Evolutionary conservation across 2,113 vertebrate genomes (phyloP).

Genomic region (Callospermophilus lateralis): DNA sequence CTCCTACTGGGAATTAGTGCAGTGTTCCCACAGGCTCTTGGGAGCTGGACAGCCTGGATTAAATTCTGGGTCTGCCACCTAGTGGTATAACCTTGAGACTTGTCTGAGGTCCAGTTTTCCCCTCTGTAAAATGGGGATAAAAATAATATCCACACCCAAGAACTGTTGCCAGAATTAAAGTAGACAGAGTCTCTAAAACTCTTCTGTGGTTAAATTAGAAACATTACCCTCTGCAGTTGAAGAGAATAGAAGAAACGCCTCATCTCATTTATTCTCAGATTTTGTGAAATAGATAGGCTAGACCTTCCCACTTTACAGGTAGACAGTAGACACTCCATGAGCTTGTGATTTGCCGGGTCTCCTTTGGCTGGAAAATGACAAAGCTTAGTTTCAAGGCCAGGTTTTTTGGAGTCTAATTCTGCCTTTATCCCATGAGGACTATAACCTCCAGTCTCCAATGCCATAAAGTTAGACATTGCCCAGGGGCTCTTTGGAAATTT

Average conservation of each 20-base stretch:
- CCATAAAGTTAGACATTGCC: not conserved
- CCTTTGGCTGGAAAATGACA: not conserved
- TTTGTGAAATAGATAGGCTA: not conserved
- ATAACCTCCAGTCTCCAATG: not conserved
- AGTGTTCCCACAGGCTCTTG: not conserved
- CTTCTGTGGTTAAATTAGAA: conserved; percentile 18
- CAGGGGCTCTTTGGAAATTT: not conserved
- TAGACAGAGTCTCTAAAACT: not conserved
- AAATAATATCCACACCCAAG: not conserved
- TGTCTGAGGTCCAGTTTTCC: not conserved
- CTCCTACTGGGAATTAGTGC: not conserved
- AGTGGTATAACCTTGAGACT: conserved; percentile 67
- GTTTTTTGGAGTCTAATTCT: conserved; percentile 4
- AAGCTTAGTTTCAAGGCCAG: not conserved
- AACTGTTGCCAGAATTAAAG: not conserved
- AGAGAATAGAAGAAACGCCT: not conserved
- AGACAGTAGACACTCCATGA: not conserved
- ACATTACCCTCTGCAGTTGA: not conserved
- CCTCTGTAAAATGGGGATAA: conserved; percentile 64
- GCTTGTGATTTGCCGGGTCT: not conserved
- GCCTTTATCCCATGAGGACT: not conserved
- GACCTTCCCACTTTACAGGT: not conserved
- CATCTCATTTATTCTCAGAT: not conserved
- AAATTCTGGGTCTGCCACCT: conserved; percentile 71
- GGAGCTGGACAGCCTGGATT: not conserved